phyloP scores from a whole-genome alignment of 92 coral and sea anemone genomes.

The Muricea muricata region DNA sequence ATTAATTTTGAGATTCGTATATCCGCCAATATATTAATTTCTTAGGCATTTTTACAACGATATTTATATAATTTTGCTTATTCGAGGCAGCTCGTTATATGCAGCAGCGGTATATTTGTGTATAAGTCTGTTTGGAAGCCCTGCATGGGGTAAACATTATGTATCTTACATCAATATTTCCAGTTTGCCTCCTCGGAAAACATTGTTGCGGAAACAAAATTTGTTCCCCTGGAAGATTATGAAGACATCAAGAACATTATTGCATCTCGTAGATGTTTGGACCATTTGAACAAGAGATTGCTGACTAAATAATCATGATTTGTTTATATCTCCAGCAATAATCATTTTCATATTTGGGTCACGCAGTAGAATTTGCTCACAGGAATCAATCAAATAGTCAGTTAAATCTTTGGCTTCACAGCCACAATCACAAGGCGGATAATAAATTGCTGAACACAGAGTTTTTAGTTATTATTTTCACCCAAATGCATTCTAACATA shows the following conservation, averaged over 20 bases:
- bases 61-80: too few relatives aligned
- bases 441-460: constrained; percentile 64
- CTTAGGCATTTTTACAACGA: too few relatives aligned
- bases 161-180: too few relatives aligned
- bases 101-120: too few relatives aligned
- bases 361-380: constrained; percentile 44
- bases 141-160: too few relatives aligned
- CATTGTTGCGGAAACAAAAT: too few relatives aligned
- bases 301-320: constrained; percentile 32
- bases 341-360: constrained; percentile 50
- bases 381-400: constrained; percentile 61
- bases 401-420: constrained; percentile 40
- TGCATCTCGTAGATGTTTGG: constrained; percentile 46
- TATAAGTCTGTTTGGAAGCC: too few relatives aligned
- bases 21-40: too few relatives aligned
- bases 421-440: constrained; percentile 50
- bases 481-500: constrained; percentile 62
- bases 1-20: too few relatives aligned
- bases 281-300: constrained; percentile 55
- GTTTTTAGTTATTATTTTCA: constrained; percentile 49
- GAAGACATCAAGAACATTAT: constrained; percentile 65
- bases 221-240: too few relatives aligned
- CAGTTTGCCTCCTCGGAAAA: too few relatives aligned
- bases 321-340: constrained; percentile 67
- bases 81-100: too few relatives aligned